A percentile compares a stretch with the other conserved stretches of the same genome.
These are phyloP conservation scores for Boulengeromyrus knoepffleri DNA, from an alignment of 2,113 vertebrate species.

Conservation along the genomic window DNA sequence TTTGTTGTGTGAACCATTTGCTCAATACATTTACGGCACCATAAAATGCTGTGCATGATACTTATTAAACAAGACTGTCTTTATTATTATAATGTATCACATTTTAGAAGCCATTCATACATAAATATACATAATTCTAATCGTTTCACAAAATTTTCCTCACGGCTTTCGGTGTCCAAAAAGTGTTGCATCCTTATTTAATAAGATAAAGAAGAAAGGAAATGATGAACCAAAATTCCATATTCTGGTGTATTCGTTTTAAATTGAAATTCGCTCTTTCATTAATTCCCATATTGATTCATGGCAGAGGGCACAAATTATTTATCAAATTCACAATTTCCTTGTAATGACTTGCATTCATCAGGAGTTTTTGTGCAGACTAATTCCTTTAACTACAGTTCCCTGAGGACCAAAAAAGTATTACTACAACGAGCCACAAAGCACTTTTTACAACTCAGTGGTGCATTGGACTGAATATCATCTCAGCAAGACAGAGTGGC, in stretches of 20 bases:
- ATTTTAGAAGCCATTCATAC: not conserved
- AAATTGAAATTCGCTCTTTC: conserved; percentile 32
- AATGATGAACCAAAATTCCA: not conserved
- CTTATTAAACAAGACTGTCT: not conserved
- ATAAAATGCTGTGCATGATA: not conserved
- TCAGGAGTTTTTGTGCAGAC: conserved; percentile 19
- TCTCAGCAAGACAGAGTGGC: conserved; percentile 28
- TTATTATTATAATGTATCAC: not conserved
- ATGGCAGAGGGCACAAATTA: conserved; percentile 29
- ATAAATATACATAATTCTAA: not conserved
- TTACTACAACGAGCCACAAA: conserved; percentile 36
- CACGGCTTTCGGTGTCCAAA: not conserved
- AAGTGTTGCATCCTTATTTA: not conserved
- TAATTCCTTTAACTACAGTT: conserved; percentile 21
- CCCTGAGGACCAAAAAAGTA: conserved; percentile 27
- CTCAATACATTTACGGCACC: not conserved
- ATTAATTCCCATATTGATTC: conserved; percentile 41
- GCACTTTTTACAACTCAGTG: conserved; percentile 55
- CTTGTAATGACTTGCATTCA: conserved; percentile 37
- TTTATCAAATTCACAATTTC: conserved; percentile 30
- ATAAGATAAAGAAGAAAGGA: not conserved
- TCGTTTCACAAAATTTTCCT: not conserved
- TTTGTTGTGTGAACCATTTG: not conserved
- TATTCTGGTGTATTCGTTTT: conserved; percentile 18
- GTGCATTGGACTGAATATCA: conserved; percentile 38